Evolutionary conservation across 2,888 invertebrate species (phyloP).

Genomic region (Bursaphelenchus okinawaensis): DNA sequence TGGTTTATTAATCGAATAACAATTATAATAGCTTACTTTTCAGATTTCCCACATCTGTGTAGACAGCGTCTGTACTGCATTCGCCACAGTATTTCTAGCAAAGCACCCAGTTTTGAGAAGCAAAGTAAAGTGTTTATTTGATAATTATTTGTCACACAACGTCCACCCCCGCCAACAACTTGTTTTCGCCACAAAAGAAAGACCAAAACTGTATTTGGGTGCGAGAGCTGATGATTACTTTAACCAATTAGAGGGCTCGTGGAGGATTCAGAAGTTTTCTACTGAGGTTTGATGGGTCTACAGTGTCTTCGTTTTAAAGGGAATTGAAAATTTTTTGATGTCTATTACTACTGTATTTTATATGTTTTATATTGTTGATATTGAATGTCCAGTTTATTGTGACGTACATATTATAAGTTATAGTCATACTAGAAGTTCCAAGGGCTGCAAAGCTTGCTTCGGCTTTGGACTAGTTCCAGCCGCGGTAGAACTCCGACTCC

Average conservation of each 20-base stretch:
- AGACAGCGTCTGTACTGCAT: not conserved
- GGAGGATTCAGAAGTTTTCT: not conserved
- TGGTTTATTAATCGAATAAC: not conserved
- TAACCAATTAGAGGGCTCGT: not conserved
- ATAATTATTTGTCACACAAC: not conserved
- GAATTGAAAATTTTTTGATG: too few species aligned
- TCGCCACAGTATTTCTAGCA: not conserved
- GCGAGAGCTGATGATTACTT: not conserved
- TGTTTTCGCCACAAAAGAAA: not conserved
- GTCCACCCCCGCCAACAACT: not conserved
- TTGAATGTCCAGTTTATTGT: too few species aligned
- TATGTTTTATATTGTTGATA: too few species aligned
- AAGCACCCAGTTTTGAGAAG: not conserved
- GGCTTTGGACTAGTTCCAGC: too few species aligned
- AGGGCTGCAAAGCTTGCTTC: too few species aligned
- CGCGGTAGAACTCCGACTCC: too few species aligned
- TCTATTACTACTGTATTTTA: too few species aligned
- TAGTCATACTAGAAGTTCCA: too few species aligned
- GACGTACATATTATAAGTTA: too few species aligned
- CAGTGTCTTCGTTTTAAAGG: too few species aligned
- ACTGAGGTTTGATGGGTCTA: too few species aligned
- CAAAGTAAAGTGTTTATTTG: not conserved
- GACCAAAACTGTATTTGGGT: not conserved
- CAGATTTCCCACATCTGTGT: not conserved
- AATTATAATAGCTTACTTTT: not conserved